Evolutionary conservation across 2,888 invertebrate genomes (phyloP).

Genomic region (Cephus runcator): DNA sequence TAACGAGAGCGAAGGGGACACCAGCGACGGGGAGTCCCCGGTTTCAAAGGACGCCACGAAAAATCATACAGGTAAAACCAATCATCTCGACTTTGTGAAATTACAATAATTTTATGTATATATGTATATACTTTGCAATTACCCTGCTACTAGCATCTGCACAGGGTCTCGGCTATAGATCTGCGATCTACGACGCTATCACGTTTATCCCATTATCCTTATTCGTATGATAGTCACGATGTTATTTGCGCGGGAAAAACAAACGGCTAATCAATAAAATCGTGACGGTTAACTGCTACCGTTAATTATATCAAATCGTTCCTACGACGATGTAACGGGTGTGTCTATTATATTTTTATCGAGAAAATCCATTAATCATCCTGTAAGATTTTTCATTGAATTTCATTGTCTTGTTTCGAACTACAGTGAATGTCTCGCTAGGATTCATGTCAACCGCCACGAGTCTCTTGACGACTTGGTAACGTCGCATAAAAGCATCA

Average conservation of each 20-base stretch:
- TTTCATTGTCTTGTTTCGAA: constrained; percentile 1
- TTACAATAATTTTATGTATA: neutral
- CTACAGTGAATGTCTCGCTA: constrained; percentile 2
- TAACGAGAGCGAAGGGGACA: constrained; percentile 61
- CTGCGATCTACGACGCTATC: neutral
- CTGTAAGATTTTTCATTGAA: neutral
- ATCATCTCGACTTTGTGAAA: neutral
- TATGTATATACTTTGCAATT: neutral
- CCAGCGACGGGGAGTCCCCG: constrained; percentile 60
- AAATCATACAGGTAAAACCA: constrained; percentile 53
- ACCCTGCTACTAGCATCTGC: neutral
- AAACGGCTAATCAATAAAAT: neutral
- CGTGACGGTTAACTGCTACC: neutral
- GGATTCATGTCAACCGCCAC: constrained; percentile 7
- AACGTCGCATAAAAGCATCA: constrained; percentile 23
- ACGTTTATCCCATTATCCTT: neutral
- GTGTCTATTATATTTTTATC: neutral
- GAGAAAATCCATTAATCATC: neutral
- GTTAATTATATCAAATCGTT: neutral
- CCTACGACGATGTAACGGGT: neutral
- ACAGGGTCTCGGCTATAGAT: neutral
- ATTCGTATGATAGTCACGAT: neutral
- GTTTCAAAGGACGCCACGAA: constrained; percentile 55
- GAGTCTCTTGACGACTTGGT: constrained; percentile 11
- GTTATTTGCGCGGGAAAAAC: neutral